A percentile compares a stretch with the other conserved stretches of the same genome.
Conservation (phyloP, 2,797 vertebrate genomes). For the Schizopygopsis pylzovi region DNA sequence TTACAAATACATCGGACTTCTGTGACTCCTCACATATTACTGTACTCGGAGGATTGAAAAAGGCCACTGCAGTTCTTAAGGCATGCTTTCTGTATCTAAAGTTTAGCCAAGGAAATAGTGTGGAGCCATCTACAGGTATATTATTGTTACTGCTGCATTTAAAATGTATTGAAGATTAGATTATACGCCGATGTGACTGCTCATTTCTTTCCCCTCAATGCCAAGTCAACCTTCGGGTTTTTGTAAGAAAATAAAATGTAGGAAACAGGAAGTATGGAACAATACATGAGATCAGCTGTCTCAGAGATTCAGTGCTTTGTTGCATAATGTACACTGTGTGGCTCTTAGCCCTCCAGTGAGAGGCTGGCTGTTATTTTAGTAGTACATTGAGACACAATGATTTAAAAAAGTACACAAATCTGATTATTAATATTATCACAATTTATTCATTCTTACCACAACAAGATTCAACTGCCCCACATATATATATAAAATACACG, state of each 20-base stretch:
- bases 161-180: constrained; percentile 1
- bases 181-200: background rate
- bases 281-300: constrained; percentile 10
- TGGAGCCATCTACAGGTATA: background rate
- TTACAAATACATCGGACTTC: background rate
- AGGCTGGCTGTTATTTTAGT: background rate
- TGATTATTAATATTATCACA: background rate
- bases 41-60: background rate
- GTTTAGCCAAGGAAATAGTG: background rate
- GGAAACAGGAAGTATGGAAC: constrained; percentile 12
- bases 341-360: background rate
- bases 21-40: background rate
- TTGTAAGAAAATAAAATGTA: background rate
- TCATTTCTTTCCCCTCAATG: background rate
- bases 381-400: background rate
- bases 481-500: background rate
- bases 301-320: background rate
- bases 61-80: background rate
- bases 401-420: background rate
- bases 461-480: background rate
- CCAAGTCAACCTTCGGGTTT: background rate
- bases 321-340: background rate
- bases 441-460: background rate
- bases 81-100: background rate
- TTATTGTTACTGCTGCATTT: background rate